These are phyloP conservation scores for Neotragus pygmaeus DNA, from an alignment of 2,113 vertebrate species.

Conservation along the genomic window DNA sequence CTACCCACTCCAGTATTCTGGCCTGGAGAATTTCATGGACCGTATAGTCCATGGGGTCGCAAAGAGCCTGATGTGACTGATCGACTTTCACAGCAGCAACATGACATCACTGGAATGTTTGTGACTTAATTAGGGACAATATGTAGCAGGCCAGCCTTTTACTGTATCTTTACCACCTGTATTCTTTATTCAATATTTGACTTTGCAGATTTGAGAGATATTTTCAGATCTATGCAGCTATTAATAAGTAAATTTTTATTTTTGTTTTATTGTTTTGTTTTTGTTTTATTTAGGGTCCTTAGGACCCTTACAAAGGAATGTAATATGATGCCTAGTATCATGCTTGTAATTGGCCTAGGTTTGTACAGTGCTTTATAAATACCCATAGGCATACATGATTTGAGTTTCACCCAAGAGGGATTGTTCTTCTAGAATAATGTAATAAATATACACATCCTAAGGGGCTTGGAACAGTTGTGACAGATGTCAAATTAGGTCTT, in stretches of 20 bases:
- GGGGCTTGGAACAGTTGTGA: neutral
- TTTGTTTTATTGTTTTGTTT: neutral
- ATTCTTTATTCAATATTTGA: neutral
- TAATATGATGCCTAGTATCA: neutral
- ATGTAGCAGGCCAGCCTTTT: neutral
- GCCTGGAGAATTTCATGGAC: neutral
- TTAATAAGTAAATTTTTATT: neutral
- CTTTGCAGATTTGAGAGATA: neutral
- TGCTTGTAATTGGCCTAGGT: accelerated
- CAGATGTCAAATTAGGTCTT: neutral
- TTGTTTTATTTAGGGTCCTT: neutral
- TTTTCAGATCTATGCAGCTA: neutral
- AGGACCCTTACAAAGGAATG: neutral
- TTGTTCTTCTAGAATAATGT: neutral
- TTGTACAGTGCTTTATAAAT: neutral
- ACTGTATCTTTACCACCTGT: accelerated
- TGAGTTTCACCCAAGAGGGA: neutral
- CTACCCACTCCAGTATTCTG: neutral
- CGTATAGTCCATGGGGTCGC: neutral
- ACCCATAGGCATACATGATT: accelerated
- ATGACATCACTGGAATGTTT: neutral
- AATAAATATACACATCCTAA: no score
- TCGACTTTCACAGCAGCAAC: neutral
- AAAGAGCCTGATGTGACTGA: neutral
- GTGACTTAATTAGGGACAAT: neutral